phyloP scores from a whole-genome alignment of 2,888 invertebrate genomes.

The Arctia plantaginis region DNA sequence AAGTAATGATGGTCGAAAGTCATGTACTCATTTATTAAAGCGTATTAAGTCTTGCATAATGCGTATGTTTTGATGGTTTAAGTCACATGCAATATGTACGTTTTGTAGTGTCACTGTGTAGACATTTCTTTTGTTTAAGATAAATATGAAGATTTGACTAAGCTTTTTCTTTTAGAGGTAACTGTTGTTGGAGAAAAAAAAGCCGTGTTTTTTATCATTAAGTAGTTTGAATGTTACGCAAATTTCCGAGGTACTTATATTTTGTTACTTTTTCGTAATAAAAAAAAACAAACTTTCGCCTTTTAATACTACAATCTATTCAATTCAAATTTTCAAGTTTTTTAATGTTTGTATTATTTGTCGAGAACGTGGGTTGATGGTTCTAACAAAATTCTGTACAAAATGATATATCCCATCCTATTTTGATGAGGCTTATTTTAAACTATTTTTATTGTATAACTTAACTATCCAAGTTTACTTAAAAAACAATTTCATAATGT shows the following conservation, averaged over 20 bases:
- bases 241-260: background rate
- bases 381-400: background rate
- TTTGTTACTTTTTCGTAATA: background rate
- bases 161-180: background rate
- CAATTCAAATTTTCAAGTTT: background rate
- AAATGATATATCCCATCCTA: background rate
- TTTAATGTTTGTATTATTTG: background rate
- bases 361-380: background rate
- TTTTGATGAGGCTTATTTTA: background rate
- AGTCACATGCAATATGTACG: background rate
- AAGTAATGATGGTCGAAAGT: slow-evolving; percentile 35
- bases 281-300: background rate
- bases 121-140: background rate
- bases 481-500: slow-evolving; percentile 20
- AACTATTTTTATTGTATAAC: too few species aligned
- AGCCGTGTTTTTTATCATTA: background rate
- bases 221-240: background rate
- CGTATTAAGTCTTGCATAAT: slow-evolving; percentile 20
- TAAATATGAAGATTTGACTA: background rate
- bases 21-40: slow-evolving; percentile 27
- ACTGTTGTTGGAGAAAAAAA: background rate
- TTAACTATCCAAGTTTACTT: background rate
- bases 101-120: background rate
- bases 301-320: background rate
- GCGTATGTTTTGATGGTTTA: slow-evolving; percentile 28